Conservation (phyloP, 2,888 invertebrate genomes). For the Nomada flava region DNA sequence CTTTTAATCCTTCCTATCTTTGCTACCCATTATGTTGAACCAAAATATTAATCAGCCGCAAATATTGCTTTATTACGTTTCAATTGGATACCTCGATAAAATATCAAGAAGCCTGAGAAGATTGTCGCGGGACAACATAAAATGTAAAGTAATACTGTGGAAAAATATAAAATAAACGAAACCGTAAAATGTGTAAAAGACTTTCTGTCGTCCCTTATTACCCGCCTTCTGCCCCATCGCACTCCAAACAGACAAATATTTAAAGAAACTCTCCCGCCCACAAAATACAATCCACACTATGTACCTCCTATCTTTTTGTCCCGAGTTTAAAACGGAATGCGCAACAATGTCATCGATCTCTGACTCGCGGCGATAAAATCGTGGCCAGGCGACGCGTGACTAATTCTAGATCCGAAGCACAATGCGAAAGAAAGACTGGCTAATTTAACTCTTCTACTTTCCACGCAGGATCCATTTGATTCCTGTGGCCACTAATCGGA, state of each 20-base stretch:
- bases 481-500: slow-evolving; percentile 26
- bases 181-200: too few species aligned
- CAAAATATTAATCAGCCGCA: too few species aligned
- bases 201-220: too few species aligned
- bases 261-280: background rate
- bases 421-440: slow-evolving; percentile 1
- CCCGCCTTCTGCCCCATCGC: too few species aligned
- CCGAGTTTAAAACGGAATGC: background rate
- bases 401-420: background rate
- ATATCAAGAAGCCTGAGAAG: too few species aligned
- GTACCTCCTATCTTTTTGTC: too few species aligned
- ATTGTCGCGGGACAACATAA: too few species aligned
- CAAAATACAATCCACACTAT: background rate
- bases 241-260: too few species aligned
- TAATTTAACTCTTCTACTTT: slow-evolving; percentile 27
- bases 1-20: background rate
- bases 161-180: too few species aligned
- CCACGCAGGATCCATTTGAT: slow-evolving; percentile 7
- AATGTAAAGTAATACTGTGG: too few species aligned
- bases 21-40: background rate
- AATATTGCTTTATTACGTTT: too few species aligned
- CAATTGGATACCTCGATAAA: too few species aligned
- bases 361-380: background rate
- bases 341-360: background rate
- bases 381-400: slow-evolving; percentile 27